Percentiles rank a stretch among this genome's conserved stretches.
phyloP scores from a whole-genome alignment of 1,140 invertebrate genomes.

The Lasioglossum baleicum region DNA sequence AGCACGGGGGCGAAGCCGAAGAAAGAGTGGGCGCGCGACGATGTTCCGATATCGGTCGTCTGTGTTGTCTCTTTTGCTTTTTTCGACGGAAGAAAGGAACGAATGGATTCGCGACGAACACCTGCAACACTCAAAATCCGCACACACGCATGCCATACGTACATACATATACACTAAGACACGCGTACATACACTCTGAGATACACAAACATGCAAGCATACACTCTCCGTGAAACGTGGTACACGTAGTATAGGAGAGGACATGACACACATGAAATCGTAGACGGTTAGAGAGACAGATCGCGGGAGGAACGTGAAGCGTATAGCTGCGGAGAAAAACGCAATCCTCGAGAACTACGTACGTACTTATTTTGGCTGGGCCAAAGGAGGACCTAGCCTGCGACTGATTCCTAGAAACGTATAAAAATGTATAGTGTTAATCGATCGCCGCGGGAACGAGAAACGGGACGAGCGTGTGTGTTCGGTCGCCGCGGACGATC shows the following conservation, averaged over 20 bases:
- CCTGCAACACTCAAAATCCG: background rate
- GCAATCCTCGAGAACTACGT: constrained; percentile 44
- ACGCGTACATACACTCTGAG: background rate
- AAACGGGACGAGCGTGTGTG: too few species aligned
- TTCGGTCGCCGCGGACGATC: background rate
- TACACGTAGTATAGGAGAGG: too few species aligned
- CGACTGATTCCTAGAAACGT: constrained; percentile 66
- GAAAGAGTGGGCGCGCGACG: constrained; percentile 17
- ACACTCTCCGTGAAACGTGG: too few species aligned
- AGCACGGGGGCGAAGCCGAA: background rate
- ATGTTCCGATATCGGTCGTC: background rate
- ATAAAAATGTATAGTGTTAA: constrained; percentile 67
- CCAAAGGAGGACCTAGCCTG: constrained; percentile 47
- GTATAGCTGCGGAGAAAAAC: constrained; percentile 30
- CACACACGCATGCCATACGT: background rate
- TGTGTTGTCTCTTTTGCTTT: constrained; percentile 23
- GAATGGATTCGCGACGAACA: background rate
- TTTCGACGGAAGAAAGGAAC: constrained; percentile 38
- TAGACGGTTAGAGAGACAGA: too few species aligned
- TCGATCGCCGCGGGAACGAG: constrained; percentile 40
- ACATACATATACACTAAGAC: background rate
- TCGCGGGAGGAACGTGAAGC: constrained; percentile 10
- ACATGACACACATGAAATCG: too few species aligned
- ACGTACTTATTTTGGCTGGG: constrained; percentile 66
- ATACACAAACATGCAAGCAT: background rate